A percentile compares a stretch with the other conserved stretches of the same genome.
Evolutionary conservation across 2,113 vertebrate genomes (phyloP).

Genomic region (Otis tarda): DNA sequence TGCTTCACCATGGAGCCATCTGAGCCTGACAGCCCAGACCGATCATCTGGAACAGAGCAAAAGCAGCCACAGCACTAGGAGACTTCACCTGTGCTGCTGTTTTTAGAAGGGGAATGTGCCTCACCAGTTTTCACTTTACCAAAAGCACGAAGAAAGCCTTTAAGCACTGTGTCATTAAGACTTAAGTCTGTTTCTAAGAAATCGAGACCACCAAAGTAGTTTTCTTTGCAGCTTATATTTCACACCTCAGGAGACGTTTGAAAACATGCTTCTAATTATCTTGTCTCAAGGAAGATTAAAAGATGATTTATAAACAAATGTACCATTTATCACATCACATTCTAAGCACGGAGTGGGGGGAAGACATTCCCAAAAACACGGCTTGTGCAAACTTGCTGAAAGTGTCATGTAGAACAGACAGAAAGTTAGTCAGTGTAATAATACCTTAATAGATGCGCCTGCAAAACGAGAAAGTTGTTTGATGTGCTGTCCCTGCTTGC

Average conservation of each 20-base stretch:
- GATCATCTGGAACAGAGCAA: background rate
- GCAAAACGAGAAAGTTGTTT: constrained; percentile 98
- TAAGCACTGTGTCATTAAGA: constrained; percentile 11
- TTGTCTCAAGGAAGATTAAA: constrained; percentile 66
- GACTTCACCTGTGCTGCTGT: background rate
- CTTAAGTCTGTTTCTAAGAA: constrained; percentile 46
- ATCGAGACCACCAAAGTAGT: constrained; percentile 42
- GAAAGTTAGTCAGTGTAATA: constrained; percentile 39
- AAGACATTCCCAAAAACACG: background rate
- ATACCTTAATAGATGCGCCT: constrained; percentile 97
- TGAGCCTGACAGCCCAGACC: background rate
- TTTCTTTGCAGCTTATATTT: constrained; percentile 61
- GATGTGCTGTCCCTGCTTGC: constrained; percentile 99
- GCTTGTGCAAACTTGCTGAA: constrained; percentile 55
- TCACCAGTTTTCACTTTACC: background rate
- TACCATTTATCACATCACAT: constrained; percentile 57
- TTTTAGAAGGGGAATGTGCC: background rate
- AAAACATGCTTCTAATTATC: constrained; percentile 71
- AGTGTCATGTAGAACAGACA: constrained; percentile 4
- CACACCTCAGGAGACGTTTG: constrained; percentile 61
- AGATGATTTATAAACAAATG: constrained; percentile 66
- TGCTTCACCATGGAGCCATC: background rate
- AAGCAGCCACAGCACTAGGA: background rate
- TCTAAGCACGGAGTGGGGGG: background rate
- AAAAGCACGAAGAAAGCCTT: constrained; percentile 30